Evolutionary conservation across 2,797 vertebrate species (phyloP).

Genomic region (Neosalanx taihuensis): DNA sequence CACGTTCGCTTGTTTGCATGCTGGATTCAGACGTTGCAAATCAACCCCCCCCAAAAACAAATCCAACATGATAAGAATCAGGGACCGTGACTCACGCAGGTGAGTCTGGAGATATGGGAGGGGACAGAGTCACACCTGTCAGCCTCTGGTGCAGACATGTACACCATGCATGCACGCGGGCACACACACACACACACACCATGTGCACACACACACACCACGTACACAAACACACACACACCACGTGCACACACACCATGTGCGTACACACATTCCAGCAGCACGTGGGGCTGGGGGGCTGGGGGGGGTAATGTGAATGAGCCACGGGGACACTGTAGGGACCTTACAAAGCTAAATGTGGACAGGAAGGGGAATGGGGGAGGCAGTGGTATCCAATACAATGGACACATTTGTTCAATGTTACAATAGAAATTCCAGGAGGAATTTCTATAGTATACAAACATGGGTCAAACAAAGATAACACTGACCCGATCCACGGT

Average conservation of each 20-base stretch:
- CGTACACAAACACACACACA: neutral
- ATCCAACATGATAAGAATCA: neutral
- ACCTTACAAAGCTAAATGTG: conserved; percentile 19
- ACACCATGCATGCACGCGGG: neutral
- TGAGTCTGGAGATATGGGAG: neutral
- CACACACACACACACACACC: neutral
- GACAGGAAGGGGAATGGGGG: conserved; percentile 18
- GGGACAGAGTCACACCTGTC: neutral
- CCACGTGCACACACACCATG: neutral
- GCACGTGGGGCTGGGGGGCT: neutral
- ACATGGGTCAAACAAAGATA: neutral
- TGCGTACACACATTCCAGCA: neutral
- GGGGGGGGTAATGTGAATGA: conserved; percentile 24
- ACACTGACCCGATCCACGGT: neutral
- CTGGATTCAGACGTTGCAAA: conserved; percentile 4
- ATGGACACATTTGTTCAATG: conserved; percentile 29
- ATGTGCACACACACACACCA: neutral
- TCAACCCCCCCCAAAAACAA: neutral
- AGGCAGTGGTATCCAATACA: conserved; percentile 15
- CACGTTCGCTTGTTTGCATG: neutral
- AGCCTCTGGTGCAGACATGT: neutral
- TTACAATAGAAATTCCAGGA: conserved; percentile 25
- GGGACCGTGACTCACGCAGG: neutral
- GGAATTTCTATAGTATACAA: neutral
- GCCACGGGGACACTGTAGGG: conserved; percentile 14